Evolutionary conservation across 2,888 invertebrate genomes (phyloP), one percentile per base, ranked within the genome.

Genomic region (Caenorhabditis sulstoni): DNA sequence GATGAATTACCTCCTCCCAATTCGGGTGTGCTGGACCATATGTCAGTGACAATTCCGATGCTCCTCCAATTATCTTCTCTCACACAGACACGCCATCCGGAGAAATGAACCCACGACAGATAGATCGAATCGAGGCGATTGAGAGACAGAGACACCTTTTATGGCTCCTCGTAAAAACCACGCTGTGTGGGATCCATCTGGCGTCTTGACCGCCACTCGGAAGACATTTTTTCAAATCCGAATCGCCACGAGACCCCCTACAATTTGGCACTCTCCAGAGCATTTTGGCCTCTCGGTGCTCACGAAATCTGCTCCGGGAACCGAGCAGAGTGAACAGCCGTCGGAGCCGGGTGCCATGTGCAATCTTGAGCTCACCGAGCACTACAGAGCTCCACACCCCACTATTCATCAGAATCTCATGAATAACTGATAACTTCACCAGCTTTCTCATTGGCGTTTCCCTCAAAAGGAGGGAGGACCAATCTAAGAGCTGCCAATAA

Each of bases 371-470:
- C 29, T 29, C 29, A 59, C 52, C 44, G 22, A 53, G 59, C 44
- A 61, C 41, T 16, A n/a, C n/a, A n/a, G n/a, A n/a, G n/a, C n/a
- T n/a, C n/a, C n/a, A n/a, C n/a, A 44, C 9, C n/a, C 18, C 39
- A 37, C 61, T n/a, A 70, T 70, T 61, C 61, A 62, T 47, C 70
- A 70, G 70, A 71, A 64, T 35, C 71, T 71, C 71, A 71, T 71
- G 57, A 71, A 71, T 71, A 71, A 55, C 55, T 71, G 64, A 71
- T 71, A 70, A 62, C 61, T 62, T 70, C 23, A 7, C 29, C 29
- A 29, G 29, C 29, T 29, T 29, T 7, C 29, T 29, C n/a, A n/a
- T 53, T 1, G 35, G 4, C 55, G 9, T 20, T 20, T 11, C 16
- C 12, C 52, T 18, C 23, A 41, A 29, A 52, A 22, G 22, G 12